These are phyloP conservation scores for Propsilocerus akamusi DNA, from an alignment of 1,140 invertebrate species.

Conservation along the genomic window DNA sequence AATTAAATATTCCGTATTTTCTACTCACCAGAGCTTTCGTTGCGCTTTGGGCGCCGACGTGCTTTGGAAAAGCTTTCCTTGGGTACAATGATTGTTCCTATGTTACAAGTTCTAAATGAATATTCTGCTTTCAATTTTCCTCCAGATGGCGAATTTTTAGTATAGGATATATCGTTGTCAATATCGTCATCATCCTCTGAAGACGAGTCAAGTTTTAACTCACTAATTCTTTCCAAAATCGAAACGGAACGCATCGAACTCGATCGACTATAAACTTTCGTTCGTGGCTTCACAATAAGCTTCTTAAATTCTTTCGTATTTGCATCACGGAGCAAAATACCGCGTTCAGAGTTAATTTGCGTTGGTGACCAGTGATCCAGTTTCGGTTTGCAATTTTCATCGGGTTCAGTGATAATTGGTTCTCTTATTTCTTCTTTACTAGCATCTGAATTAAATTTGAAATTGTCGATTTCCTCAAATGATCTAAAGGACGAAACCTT, in stretches of 20 bases:
- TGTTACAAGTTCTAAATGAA: background rate
- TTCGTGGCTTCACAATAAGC: background rate
- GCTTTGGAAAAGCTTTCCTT: background rate
- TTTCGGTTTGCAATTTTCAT: no score
- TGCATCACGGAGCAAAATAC: background rate
- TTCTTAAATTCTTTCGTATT: slow-evolving; percentile 3
- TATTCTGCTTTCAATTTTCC: background rate
- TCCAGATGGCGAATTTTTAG: background rate
- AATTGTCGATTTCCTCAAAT: background rate
- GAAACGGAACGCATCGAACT: background rate
- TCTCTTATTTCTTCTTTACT: no score
- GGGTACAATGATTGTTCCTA: background rate
- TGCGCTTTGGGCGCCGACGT: background rate
- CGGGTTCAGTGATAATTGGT: no score
- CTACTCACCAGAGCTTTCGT: background rate
- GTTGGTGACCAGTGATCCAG: no score
- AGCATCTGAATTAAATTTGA: background rate
- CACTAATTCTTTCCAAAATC: background rate
- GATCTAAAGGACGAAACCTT: background rate
- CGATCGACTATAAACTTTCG: background rate
- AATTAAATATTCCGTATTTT: background rate
- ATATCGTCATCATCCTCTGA: background rate
- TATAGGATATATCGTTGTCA: background rate
- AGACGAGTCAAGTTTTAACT: background rate
- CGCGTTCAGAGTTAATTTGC: no score